These are phyloP conservation scores for Pao palembangensis DNA, from an alignment of 2,113 vertebrate species.

Conservation along the genomic window DNA sequence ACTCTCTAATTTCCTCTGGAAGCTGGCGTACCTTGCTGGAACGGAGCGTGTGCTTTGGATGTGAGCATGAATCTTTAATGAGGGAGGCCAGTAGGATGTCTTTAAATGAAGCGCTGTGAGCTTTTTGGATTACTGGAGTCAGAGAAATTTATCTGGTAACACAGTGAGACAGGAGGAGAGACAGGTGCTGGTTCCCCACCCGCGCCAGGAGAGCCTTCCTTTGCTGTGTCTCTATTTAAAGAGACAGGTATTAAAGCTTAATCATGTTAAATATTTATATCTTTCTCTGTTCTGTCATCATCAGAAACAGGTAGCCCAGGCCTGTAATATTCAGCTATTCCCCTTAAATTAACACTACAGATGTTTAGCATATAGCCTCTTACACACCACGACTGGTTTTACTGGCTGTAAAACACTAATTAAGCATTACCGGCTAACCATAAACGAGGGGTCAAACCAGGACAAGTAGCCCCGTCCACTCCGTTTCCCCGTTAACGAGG, in stretches of 20 bases:
- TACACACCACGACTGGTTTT: slow-evolving; percentile 14
- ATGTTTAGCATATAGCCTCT: slow-evolving; percentile 26
- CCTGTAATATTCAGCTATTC: neutral
- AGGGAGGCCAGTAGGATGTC: slow-evolving; percentile 46
- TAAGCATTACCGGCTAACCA: slow-evolving; percentile 41
- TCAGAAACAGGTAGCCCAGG: neutral
- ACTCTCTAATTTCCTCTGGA: too few relatives aligned
- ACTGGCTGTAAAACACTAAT: slow-evolving; percentile 57
- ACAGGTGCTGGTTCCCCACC: slow-evolving; percentile 47
- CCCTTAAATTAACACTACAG: slow-evolving; percentile 11
- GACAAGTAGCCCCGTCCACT: slow-evolving; percentile 35
- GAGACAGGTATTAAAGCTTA: slow-evolving; percentile 48
- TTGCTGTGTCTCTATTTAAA: slow-evolving; percentile 56
- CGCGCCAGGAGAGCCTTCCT: slow-evolving; percentile 47
- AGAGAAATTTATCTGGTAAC: slow-evolving; percentile 44
- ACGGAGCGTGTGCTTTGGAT: neutral
- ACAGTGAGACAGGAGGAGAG: slow-evolving; percentile 21
- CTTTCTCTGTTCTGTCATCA: slow-evolving; percentile 10
- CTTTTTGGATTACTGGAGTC: slow-evolving; percentile 71
- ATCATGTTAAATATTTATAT: slow-evolving; percentile 45
- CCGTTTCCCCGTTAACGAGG: slow-evolving; percentile 36
- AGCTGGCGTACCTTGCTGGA: too few relatives aligned
- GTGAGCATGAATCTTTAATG: slow-evolving; percentile 66
- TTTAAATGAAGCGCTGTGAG: slow-evolving; percentile 62
- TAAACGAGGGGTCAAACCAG: slow-evolving; percentile 52